Evolutionary conservation across 2,888 invertebrate species (phyloP).

Genomic region (Byasa hedistus): DNA sequence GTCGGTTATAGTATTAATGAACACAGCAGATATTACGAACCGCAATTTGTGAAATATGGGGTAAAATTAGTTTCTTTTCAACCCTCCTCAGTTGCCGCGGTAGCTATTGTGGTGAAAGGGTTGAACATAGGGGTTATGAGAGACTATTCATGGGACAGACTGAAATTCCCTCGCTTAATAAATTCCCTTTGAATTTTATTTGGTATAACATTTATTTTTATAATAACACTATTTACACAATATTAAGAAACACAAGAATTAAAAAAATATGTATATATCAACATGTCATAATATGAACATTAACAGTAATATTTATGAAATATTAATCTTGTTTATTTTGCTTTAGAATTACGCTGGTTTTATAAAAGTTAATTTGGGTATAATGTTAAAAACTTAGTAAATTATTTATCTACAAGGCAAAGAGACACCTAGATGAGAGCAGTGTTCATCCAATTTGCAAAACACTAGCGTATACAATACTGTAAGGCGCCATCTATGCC

Average conservation of each 20-base stretch:
- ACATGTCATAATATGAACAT: too few relatives aligned
- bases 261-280: too few relatives aligned
- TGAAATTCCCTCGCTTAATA: neutral
- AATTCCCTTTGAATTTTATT: neutral
- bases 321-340: too few relatives aligned
- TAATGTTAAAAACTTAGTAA: too few relatives aligned
- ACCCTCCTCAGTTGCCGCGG: neutral
- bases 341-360: too few relatives aligned
- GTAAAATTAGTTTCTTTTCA: neutral
- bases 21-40: slow-evolving; percentile 6
- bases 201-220: neutral
- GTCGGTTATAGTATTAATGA: neutral
- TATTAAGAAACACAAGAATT: too few relatives aligned
- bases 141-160: neutral
- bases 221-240: too few relatives aligned
- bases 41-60: slow-evolving; percentile 1
- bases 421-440: too few relatives aligned
- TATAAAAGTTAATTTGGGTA: too few relatives aligned
- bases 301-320: too few relatives aligned
- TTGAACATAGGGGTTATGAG: slow-evolving; percentile 12
- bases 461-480: neutral
- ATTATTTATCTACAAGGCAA: too few relatives aligned
- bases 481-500: neutral
- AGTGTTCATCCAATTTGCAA: neutral
- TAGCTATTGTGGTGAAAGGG: slow-evolving; percentile 14